Base-by-base conservation (phyloP, 1,140 invertebrate genomes). In the Panonychus citri region DNA sequence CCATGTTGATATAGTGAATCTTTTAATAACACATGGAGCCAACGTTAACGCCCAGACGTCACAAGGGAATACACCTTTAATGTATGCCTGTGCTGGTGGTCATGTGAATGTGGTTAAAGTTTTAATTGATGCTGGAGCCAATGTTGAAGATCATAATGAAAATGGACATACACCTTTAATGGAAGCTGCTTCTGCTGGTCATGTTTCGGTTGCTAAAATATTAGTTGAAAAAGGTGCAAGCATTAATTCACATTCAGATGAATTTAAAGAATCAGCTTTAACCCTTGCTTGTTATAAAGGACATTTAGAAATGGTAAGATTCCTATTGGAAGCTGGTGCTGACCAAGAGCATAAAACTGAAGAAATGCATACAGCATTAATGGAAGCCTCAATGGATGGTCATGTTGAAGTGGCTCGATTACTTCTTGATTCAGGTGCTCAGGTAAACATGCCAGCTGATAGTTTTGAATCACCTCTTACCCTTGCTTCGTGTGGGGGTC, bases 341-440 rank as follows among this genome's bases (percentile, higher is more conserved):
- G 85, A 93, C 70, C 81, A 91, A 72, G 89, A 96, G 72, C 87
- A 96, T 74, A 93, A 94, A 74, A 94, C 91, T 1, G 91, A 98
- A 71, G 94, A 98, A 73, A 95, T 98, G 90, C 93, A 98, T 71
- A 97, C 93, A 1, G 93, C 94, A 26, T 72, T 99, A 3, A 97
- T 98, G 91, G 94, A 99, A 72, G 93, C 94, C 25, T 94, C 89
- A 30, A 98, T 98, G 93, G 94, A 98, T 73, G 94, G 94, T 3
- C 93, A 99, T 70, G 81, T 97, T 0, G 89, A 97, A 71, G 91
- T 97, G 26, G 89, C 89, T 2, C 71, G 87, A 34, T 73, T 94
- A 53, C 72, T 98, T 30, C 70, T 97, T 15, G 87, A 95, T 73
- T 91, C 86, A n/a, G 91, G 89, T 56, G 93, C 94, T 40, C 89